Conservation (phyloP, 2,888 invertebrate species). For the Hololepta plana region DNA sequence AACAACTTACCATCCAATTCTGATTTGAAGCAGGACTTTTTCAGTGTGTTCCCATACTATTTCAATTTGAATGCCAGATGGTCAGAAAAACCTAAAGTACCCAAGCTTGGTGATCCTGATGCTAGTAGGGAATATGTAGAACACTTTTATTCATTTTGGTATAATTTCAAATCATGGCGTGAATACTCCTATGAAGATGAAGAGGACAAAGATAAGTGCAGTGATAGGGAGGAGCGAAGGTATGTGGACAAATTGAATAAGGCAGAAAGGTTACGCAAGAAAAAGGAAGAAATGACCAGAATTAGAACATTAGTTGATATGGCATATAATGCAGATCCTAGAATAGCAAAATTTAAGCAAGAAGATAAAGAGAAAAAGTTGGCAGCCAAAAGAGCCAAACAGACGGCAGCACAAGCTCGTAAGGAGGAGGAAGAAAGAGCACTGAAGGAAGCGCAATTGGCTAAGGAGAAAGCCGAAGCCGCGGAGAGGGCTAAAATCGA, state of each 20-base stretch:
- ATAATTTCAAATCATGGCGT: constrained; percentile 96
- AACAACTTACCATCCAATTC: constrained; percentile 63
- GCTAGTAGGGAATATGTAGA: constrained; percentile 75
- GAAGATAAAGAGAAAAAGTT: constrained; percentile 83
- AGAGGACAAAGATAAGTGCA: constrained; percentile 95
- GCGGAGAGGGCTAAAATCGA: constrained; percentile 70
- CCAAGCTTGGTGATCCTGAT: constrained; percentile 56
- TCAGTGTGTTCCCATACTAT: constrained; percentile 41
- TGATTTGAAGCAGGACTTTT: constrained; percentile 69
- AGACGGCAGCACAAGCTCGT: constrained; percentile 64
- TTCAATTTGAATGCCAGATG: constrained; percentile 73
- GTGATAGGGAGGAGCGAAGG: constrained; percentile 86
- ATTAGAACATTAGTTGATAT: constrained; percentile 82
- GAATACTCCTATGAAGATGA: constrained; percentile 98
- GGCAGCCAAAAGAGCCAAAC: constrained; percentile 75
- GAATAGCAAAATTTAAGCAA: constrained; percentile 82
- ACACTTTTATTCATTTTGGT: constrained; percentile 94
- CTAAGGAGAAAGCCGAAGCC: constrained; percentile 61
- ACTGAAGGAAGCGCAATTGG: constrained; percentile 49
- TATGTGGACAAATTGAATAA: constrained; percentile 98
- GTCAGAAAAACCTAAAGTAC: constrained; percentile 79
- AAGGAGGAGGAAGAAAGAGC: constrained; percentile 71
- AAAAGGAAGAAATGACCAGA: constrained; percentile 93
- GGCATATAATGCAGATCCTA: constrained; percentile 86
- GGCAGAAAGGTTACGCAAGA: constrained; percentile 66